Base-by-base conservation (phyloP, 2,888 invertebrate genomes). In the Frankliniella fusca region DNA sequence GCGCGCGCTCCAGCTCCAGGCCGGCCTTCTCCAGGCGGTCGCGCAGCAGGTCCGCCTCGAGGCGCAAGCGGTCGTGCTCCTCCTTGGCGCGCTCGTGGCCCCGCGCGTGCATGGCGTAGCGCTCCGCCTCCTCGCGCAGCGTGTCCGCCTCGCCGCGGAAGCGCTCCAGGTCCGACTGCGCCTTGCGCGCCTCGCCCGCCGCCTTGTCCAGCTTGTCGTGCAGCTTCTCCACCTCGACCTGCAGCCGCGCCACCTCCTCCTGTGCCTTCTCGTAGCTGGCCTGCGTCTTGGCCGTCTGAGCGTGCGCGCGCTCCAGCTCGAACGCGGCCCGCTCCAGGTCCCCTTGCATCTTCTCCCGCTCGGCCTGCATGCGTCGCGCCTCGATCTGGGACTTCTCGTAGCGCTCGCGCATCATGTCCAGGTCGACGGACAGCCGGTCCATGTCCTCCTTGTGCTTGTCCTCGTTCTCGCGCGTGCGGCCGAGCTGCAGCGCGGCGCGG, bases 301-400 rank as follows among this genome's bases (percentile, higher is more conserved):
- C 93, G 89, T 96, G 95, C 0, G 95, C 93, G 84, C 97, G 90
- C 85, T 97, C 97, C 84, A 95, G 89, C 88, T 96, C 96, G 85
- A 96, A 97, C 86, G 94, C 93, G 84, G 96, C 89, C 82, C 96
- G 90, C 88, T 97, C 96, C 86, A 93, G 92, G 86, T 97, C 97
- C 28, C 94, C 94, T 83, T 94, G 92, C 79, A 95, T 88, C 86
- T 96, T 96, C 86, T 97, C 97, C 85, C 95, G 94, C 85, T 95
- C 97, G 83, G 92, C 94, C 89, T 94, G 95, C 50, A 95, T 88
- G 83, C 95, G 91, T 85, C 97, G 90, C 80, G 95, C 88, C 88
- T 97, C 97, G 83, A 94, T 93, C 88, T 96, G 95, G 20, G 94
- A 91, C 88, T 97, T 97, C 86, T 97, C 97, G 87, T 95, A 95